These are phyloP conservation scores for Drosophila parvula DNA, from an alignment of 1,140 invertebrate genomes.

Conservation along the genomic window DNA sequence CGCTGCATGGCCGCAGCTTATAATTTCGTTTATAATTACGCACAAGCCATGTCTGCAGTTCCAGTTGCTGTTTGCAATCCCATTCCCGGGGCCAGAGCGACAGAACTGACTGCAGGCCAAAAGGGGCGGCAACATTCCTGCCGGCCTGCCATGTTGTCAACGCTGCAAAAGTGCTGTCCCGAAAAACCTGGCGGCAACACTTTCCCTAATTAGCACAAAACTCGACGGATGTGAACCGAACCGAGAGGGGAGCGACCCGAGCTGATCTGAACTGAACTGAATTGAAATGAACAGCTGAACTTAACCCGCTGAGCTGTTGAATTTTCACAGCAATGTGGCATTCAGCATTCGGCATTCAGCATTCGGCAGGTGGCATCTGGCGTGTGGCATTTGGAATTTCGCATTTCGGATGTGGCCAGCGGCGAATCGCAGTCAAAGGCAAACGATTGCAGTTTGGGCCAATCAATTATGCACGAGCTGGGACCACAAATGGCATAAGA, in stretches of 20 bases:
- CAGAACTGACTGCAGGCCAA: conserved; percentile 6
- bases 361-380: neutral
- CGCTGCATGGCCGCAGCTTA: conserved; percentile 69
- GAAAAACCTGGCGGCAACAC: conserved; percentile 68
- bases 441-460: conserved; percentile 24
- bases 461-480: conserved; percentile 37
- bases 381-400: conserved; percentile 1
- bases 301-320: conserved; percentile 21
- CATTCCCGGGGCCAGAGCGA: neutral
- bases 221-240: conserved; percentile 29
- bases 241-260: conserved; percentile 15
- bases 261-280: conserved; percentile 7
- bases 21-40: conserved; percentile 83
- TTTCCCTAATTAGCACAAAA: conserved; percentile 73
- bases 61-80: conserved; percentile 18
- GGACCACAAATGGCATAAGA: conserved; percentile 5
- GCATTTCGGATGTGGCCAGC: conserved; percentile 38
- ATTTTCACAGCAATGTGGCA: conserved; percentile 23
- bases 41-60: conserved; percentile 55
- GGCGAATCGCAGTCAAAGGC: conserved; percentile 15
- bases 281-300: conserved; percentile 30
- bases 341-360: neutral
- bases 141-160: conserved; percentile 24
- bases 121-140: neutral
- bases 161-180: conserved; percentile 45